Evolutionary conservation across 2,888 invertebrate genomes (phyloP), one percentile per base, ranked within the genome.

Genomic region (Esperia sulphurella): DNA sequence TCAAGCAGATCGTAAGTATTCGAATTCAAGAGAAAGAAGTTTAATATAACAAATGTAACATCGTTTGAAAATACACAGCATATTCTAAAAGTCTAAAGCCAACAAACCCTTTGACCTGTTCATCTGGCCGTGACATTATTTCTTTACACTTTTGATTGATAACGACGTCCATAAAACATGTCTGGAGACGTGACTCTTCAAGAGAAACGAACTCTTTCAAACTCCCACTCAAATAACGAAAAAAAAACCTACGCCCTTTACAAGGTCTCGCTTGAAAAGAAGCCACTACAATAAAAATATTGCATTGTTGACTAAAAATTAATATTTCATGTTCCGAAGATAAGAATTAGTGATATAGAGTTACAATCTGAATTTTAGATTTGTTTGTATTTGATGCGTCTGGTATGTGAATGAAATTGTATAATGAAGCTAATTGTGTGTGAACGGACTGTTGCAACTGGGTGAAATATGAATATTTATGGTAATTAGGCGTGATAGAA

Each of bases 391-490:
- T 71, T 70, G 64, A 68, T 61, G 64, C 59, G 43, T 48, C 13
- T 51, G 39, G 53, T 61, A 55, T 67, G 54, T 70, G 76, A 76
- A 79, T 78, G 65, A 70, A 67, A 71, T 71, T 57, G 73, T 73
- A 84, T 86, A 83, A 88, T 84, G 73, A 54, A 79, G 71, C 85
- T 89, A 89, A 89, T 89, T 87, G 86, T 88, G 88, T 88, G 88
- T 88, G 87, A 89, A 86, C 78, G 60, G 54, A 63, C 59, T 56
- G 55, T 63, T 61, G 54, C 53, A 57, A 55, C 54, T 54, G 63
- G 55, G 59, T 62, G 61, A 68, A 74, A 74, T 76, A 80, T 81
- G 79, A 84, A 86, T 88, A 86, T 84, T 83, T 79, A 76, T 78
- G 71, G 54, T 79, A 73, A 79, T 79, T 66, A 67, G 59, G 57